These are phyloP conservation scores for Tringa solitaria DNA, from an alignment of 2,113 vertebrate genomes.

Conservation along the genomic window DNA sequence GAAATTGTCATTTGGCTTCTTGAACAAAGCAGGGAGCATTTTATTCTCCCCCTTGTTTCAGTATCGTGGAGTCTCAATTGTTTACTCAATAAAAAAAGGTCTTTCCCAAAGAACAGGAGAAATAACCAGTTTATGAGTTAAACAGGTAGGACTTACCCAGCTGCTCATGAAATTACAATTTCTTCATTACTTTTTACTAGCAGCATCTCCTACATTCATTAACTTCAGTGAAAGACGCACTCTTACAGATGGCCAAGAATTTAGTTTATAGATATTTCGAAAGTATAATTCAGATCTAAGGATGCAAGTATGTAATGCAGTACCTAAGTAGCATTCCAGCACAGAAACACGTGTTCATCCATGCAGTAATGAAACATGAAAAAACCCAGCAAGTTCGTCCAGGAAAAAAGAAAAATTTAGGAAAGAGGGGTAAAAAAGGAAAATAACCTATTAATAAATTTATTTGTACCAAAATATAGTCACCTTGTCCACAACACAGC, in stretches of 20 bases:
- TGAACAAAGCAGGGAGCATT: not conserved
- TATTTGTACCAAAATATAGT: not conserved
- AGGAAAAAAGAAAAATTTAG: too few relatives aligned
- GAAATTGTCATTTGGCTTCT: not conserved
- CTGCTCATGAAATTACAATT: not conserved
- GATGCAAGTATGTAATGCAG: not conserved
- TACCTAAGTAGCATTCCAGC: not conserved
- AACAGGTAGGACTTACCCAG: not conserved
- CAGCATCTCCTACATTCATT: not conserved
- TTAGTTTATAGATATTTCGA: not conserved
- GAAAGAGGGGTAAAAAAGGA: too few relatives aligned
- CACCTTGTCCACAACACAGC: not conserved
- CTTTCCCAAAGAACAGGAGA: not conserved
- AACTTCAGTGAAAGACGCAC: fast-evolving
- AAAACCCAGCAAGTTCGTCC: not conserved
- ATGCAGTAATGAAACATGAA: fast-evolving
- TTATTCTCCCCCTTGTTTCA: fast-evolving
- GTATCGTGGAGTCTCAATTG: not conserved
- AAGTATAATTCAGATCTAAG: not conserved
- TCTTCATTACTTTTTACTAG: not conserved
- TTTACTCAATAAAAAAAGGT: not conserved
- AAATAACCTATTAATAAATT: too few relatives aligned
- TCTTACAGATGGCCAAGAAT: not conserved
- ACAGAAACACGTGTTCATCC: not conserved
- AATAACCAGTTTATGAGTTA: not conserved